Evolutionary conservation across 2,888 invertebrate species (phyloP).

Genomic region (Acleris emargana): DNA sequence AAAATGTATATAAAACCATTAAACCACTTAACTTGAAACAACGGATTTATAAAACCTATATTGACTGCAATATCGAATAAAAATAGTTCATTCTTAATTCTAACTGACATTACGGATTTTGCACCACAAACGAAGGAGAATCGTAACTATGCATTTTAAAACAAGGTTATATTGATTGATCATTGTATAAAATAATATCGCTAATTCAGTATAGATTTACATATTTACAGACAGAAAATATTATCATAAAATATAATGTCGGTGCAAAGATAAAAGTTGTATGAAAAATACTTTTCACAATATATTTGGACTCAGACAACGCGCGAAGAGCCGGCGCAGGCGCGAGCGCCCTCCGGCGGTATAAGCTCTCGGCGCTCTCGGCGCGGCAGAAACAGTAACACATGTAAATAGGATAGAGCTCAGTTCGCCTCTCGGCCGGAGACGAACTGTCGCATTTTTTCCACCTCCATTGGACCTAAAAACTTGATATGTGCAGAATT

Average conservation of each 20-base stretch:
- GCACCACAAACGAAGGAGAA: conserved; percentile 37
- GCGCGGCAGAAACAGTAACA: neutral
- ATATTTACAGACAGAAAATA: conserved; percentile 66
- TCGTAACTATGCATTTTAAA: conserved; percentile 32
- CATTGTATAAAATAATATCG: conserved; percentile 43
- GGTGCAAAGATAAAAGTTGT: conserved; percentile 52
- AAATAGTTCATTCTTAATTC: conserved; percentile 35
- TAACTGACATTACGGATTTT: conserved; percentile 32
- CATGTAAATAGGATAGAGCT: conserved; percentile 1
- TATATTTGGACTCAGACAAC: conserved; percentile 45
- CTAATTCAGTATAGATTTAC: conserved; percentile 64
- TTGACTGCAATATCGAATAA: conserved; percentile 36
- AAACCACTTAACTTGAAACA: conserved; percentile 22
- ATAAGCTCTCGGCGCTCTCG: conserved; percentile 49
- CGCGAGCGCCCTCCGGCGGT: conserved; percentile 41
- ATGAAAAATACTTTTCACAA: conserved; percentile 52
- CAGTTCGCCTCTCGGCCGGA: conserved; percentile 20
- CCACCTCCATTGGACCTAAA: conserved; percentile 13
- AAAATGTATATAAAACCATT: conserved; percentile 1
- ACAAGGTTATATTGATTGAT: conserved; percentile 18
- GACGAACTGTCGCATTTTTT: conserved; percentile 21
- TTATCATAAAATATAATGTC: conserved; percentile 56
- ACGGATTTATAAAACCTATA: conserved; percentile 36
- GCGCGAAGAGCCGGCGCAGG: conserved; percentile 38
- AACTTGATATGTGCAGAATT: conserved; percentile 31